Conservation (phyloP, 2,113 vertebrate species). For the Zosterops lateralis region DNA sequence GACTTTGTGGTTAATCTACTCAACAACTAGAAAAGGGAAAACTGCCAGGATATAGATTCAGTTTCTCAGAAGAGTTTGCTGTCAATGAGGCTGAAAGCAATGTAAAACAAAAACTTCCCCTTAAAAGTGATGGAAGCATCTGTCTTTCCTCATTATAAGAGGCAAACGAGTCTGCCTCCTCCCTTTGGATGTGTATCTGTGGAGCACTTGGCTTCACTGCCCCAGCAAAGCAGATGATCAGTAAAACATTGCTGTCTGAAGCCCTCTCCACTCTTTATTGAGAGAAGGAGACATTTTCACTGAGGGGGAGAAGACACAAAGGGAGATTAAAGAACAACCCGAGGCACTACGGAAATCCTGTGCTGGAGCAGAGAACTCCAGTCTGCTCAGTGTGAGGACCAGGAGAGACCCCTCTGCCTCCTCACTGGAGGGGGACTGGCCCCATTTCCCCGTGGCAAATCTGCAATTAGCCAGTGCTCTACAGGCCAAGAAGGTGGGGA, state of each 20-base stretch:
- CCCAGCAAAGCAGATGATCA: neutral
- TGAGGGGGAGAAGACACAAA: neutral
- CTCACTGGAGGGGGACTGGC: too few species aligned
- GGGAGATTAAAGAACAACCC: neutral
- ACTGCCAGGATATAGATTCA: neutral
- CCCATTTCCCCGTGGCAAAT: rapidly evolving
- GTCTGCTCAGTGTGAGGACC: neutral
- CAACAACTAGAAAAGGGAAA: neutral
- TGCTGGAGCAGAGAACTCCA: neutral
- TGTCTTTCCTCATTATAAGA: neutral
- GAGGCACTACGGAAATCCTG: neutral
- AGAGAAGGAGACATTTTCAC: neutral
- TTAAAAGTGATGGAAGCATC: neutral
- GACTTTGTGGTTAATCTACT: neutral
- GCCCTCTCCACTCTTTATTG: neutral
- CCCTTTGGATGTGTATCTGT: neutral
- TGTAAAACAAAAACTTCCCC: neutral
- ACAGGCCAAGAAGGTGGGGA: neutral
- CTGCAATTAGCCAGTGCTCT: neutral
- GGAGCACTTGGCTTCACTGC: neutral
- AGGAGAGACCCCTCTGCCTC: neutral
- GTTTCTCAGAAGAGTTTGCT: neutral
- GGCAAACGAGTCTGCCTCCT: neutral
- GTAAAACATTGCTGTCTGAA: neutral
- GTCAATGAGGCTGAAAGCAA: neutral